A percentile compares a stretch with the other conserved stretches of the same genome.
Conservation (phyloP, 2,797 vertebrate genomes). For the Phataginus tetradactyla region DNA sequence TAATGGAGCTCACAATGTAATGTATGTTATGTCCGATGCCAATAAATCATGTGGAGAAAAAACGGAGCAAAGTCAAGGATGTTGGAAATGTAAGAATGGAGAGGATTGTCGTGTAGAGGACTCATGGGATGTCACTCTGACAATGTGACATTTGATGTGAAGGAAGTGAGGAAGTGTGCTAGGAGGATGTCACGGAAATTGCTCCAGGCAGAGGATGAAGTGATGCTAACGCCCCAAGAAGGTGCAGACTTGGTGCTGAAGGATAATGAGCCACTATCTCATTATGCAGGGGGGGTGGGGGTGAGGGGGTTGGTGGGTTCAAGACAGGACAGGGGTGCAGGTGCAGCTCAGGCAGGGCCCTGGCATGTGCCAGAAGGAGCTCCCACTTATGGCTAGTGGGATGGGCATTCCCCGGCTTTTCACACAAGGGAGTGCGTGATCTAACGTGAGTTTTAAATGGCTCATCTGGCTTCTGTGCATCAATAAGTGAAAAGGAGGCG, state of each 20-base stretch:
- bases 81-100: fast-evolving
- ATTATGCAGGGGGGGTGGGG: no score
- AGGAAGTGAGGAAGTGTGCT: not conserved
- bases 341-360: not conserved
- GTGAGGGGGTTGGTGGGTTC: not conserved
- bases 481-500: no score
- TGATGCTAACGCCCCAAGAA: fast-evolving
- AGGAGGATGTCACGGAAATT: fast-evolving
- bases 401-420: not conserved
- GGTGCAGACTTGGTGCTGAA: fast-evolving
- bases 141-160: not conserved
- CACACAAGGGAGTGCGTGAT: no score
- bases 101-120: fast-evolving
- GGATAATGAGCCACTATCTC: fast-evolving
- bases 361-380: no score
- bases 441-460: no score
- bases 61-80: not conserved
- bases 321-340: not conserved
- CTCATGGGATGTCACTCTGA: fast-evolving
- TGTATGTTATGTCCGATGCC: not conserved
- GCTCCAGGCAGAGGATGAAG: not conserved
- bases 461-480: no score
- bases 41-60: not conserved
- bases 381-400: no score
- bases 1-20: fast-evolving